Conservation (phyloP, 2,797 vertebrate species). For the Jordanella pulchra region DNA sequence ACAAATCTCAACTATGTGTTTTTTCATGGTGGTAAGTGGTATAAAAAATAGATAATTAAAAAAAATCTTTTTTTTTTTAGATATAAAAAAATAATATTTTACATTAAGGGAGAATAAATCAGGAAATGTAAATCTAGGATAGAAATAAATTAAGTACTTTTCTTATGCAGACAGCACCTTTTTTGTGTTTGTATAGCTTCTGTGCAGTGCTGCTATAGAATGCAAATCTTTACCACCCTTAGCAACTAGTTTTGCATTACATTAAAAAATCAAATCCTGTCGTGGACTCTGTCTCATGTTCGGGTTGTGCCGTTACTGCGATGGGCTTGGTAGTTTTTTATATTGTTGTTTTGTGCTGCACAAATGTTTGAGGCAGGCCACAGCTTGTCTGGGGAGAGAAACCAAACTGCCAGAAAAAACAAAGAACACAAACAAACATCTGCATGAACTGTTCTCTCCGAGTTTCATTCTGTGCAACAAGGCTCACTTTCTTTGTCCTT, state of each 20-base stretch:
- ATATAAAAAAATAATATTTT: no score
- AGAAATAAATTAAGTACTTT: no score
- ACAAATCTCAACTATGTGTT: no score
- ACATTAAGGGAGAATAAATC: no score
- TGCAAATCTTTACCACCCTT: not conserved
- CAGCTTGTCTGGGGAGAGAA: constrained; percentile 45
- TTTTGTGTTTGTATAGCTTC: no score
- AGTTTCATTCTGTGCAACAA: not conserved
- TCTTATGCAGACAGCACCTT: no score
- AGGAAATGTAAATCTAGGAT: no score
- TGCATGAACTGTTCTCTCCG: not conserved
- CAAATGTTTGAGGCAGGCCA: constrained; percentile 34
- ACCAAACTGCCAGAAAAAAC: constrained; percentile 10
- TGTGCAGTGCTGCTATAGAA: no score
- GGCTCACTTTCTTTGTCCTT: no score
- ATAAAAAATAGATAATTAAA: no score
- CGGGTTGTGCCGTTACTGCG: constrained; percentile 1
- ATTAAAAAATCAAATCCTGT: not conserved
- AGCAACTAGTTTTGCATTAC: not conserved
- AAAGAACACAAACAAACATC: constrained; percentile 3
- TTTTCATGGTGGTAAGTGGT: no score
- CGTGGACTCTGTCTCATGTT: not conserved
- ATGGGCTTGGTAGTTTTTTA: constrained; percentile 8
- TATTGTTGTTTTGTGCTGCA: constrained; percentile 8
- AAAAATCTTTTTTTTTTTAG: no score